Evolutionary conservation across 2,888 invertebrate genomes (phyloP), one percentile per base, ranked within the genome.

Genomic region (Dyspetes luteomarginatus): DNA sequence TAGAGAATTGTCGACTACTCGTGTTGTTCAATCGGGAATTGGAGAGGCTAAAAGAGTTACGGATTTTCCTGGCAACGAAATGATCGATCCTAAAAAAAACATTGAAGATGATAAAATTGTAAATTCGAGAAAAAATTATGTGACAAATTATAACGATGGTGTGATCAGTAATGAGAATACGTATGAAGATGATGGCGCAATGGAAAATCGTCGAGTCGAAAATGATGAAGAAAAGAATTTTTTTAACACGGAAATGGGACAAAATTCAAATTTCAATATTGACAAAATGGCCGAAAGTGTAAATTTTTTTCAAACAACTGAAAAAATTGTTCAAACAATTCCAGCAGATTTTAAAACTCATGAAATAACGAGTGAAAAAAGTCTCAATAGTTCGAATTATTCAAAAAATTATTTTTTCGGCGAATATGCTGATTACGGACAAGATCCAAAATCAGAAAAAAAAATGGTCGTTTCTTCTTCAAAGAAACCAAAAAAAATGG

Each of bases 361-460:
- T 43, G 43, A 22, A 56, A 17, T 36, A 19, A 50, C 58, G 45
- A 76, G 68, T 15, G 26, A 26, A 3, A 45, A 24, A 3, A 15
- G 12, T 1, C 0, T 7, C 3, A 64, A 24, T 12, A 58, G 5
- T 58, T 22, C 15, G 22, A 36, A 43, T 15, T 0, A 15, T 0
- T 36, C 45, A 9, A 15, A n/a, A 3, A 19, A 68, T 30, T 45
- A 65, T 56, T 65, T 81, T 5, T 71, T 75, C 41, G 71, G 52
- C 4, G 78, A 81, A 41, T 78, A 78, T 41, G 78, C 81, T 9
- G 78, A 81, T 41, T 81, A 81, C 60, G 75, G 30, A 15, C 69
- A 81, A 12, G 81, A 81, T 48, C 7, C 48, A 12, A 19, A n/a
- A 43, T 3, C 19, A 3, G 58, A 50, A 7, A 64, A 22, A 5